Base-by-base conservation (phyloP, 2,113 vertebrate species). In the Platanista minor region DNA sequence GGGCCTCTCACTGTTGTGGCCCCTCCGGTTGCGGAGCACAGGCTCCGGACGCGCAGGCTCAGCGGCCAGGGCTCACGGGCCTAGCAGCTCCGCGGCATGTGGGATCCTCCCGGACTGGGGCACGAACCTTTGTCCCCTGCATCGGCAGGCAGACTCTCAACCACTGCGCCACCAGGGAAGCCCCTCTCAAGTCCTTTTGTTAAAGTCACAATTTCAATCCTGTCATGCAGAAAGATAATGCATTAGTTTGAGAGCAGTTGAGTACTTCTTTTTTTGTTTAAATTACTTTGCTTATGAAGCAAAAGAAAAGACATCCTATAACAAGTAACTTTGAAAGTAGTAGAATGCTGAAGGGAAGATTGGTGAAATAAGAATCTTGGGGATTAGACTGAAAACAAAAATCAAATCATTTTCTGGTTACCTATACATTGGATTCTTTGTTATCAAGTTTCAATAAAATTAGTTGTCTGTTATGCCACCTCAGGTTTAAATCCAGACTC, bases 291-390 rank as follows among this genome's bases (percentile, higher is more conserved):
- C 91, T 71, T 82, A 86, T 96, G 39, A 90, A 93, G 13, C 41
- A 57, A 88, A 97, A 74, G 7, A 66, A 89, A 95, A 67, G 1
- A 18, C 29, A 83, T 46, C 33, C 36, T 74, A 33, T 69, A 95
- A 67, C 18, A 94, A 95, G 81, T 61, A 95, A 39, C 10, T 85
- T 81, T 92, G 14, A 66, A 95, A 80, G 67, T 86, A 92, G 94
- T 31, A 95, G 33, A 96, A 49, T 71, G 83, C 2, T 94, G 21
- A 86, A 87, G 62, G 18, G 46, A 59, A 25, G 29, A 71, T 49
- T 86, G 4, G 27, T 66, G 39, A 91, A 88, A 92, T 57, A 92
- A 92, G 49, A 15, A 96, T 86, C 5, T 6, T 10, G 8, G 29
- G 0, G 5, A 66, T 67, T 69, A 62, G 13, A 90, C 75, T 80